A percentile compares a stretch with the other conserved stretches of the same genome.
phyloP scores from a whole-genome alignment of 2,888 invertebrate genomes.

The Scotopteryx bipunctaria region DNA sequence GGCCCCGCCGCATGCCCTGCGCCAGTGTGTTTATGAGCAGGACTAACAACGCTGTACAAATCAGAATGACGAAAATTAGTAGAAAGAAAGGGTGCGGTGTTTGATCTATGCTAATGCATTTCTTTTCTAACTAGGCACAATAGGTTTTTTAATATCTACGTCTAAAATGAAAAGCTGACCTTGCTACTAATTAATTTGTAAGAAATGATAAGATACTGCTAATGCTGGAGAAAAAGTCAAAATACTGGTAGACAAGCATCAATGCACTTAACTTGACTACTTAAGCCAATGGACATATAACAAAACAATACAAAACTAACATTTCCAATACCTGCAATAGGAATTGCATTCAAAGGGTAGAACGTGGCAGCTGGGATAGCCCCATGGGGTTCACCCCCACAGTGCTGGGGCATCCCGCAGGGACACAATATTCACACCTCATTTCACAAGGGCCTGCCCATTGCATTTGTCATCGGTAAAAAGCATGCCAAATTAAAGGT shows the following conservation, averaged over 20 bases:
- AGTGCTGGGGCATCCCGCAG: constrained; percentile 59
- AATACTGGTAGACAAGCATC: too few species aligned
- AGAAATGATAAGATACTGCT: too few species aligned
- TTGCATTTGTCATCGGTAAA: constrained; percentile 67
- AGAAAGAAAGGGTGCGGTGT: too few species aligned
- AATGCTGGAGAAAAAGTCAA: too few species aligned
- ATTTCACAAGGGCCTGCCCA: constrained; percentile 74
- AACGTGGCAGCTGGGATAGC: constrained; percentile 63
- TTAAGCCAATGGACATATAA: constrained; percentile 16
- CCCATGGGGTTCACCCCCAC: constrained; percentile 60
- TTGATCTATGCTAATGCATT: too few species aligned
- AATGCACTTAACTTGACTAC: constrained; percentile 2
- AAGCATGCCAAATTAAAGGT: constrained; percentile 58
- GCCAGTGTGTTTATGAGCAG: constrained; percentile 52
- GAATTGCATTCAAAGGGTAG: constrained; percentile 67
- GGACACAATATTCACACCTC: constrained; percentile 82
- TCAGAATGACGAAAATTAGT: too few species aligned
- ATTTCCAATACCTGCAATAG: constrained; percentile 64
- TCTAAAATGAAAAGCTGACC: too few species aligned
- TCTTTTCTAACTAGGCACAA: too few species aligned
- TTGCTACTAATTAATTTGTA: too few species aligned
- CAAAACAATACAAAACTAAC: constrained; percentile 52
- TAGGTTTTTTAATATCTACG: too few species aligned
- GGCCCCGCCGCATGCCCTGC: constrained; percentile 61
- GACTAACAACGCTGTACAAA: constrained; percentile 62